Evolutionary conservation across 2,888 invertebrate genomes (phyloP), one percentile per base, ranked within the genome.

Genomic region (Heliconius erato): DNA sequence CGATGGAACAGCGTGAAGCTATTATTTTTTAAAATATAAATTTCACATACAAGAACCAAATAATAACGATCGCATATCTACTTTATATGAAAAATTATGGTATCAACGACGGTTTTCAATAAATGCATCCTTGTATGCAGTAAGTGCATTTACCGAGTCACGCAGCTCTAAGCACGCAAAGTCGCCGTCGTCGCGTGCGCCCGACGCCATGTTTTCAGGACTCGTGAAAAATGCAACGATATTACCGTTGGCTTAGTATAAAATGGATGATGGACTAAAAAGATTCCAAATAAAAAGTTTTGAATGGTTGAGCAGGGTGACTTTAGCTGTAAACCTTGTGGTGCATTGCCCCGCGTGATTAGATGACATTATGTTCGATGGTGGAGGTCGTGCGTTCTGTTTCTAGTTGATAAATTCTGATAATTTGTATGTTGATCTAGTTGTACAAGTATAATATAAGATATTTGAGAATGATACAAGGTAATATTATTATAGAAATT

Each of bases 201-300:
- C 44, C 85, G 82, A 85, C 85, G 84, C 84, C 86, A 86, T 85
- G 87, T 88, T 89, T 54, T 87, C 87, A 87, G 87, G 84, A 85
- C 84, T 88, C 82, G 78, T 87, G 86, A 85, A 88, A 88, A 88
- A 87, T 86, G 83, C 84, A 83, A 71, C 59, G 67, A 77, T 77
- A 71, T 77, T 81, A 77, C 65, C 74, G 63, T 63, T 63, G 11
- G 23, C 9, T 63, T 11, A 65, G 77, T 79, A 81, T 79, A 79
- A 83, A 67, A 44, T 69, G 44, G 76, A 72, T 72, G 83, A 84
- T 84, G 83, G 72, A 84, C 83, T 84, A 78, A 74, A 84, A 79
- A 83, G 83, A 83, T 83, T 74, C 44, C 71, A 71, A 69, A 69
- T 35, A 35, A 40, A 63, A 19, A 74, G 63, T 40, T 23, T 54